Base-by-base conservation (phyloP, 2,888 invertebrate species). In the Helleia helle region DNA sequence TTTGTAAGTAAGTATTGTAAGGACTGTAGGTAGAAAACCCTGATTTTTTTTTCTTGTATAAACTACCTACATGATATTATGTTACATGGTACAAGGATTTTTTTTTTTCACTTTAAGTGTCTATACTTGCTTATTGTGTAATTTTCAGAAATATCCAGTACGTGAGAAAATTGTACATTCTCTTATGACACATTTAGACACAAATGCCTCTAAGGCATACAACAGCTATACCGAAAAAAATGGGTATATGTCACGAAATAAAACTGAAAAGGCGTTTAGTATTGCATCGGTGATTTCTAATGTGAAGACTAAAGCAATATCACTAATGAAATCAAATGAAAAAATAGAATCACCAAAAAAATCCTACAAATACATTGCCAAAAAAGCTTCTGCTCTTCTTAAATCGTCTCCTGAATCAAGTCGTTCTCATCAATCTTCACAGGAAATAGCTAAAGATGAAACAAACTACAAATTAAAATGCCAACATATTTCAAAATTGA, bases 221-320 rank as follows among this genome's bases (percentile, higher is more conserved):
- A 59, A 61, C 40, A 52, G 55, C 28, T 47, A 49, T 18, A 49
- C 49, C 14, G 51, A 51, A 22, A 55, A 61, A 28, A 55, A 65
- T 38, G 56, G 65, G 43, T 72, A 77, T 46, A 62, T 59, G 40
- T 73, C 77, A 8, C 66, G 80, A 3, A 66, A 53, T 38, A 76
- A 67, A 55, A 47, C 51, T 25, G 49, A 55, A 28, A 53, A 45
- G 36, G 30, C 66, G 17, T 71, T 73, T 40, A 76, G 68, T 42
- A 48, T 87, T 8, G 72, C 80, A 12, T 83, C 84, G 43, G 70
- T 86, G 11, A 65, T 87, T 49, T 86, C 79, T 1, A 87, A 84
- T 45, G 86, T 87, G 0, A 88, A 86, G 62, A 77, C 71, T 38
- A 87, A 83, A 56, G 83, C 87, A 11, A 59, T 86, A 43, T 86